Percentiles rank a stretch among this genome's conserved stretches.
Evolutionary conservation across 2,888 invertebrate genomes (phyloP).

Genomic region (Epiblema foenella): DNA sequence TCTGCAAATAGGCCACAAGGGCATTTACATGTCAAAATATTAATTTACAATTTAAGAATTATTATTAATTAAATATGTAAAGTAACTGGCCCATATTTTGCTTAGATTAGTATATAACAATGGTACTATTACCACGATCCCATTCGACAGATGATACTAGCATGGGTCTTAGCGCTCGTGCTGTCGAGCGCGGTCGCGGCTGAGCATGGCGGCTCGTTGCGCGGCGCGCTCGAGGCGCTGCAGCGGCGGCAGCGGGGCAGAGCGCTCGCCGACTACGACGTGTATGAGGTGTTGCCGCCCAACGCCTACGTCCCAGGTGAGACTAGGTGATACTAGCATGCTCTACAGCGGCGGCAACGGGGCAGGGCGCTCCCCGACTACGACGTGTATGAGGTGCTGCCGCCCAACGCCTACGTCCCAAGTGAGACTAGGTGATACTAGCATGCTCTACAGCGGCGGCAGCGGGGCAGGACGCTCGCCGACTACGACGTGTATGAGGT

Average conservation of each 20-base stretch:
- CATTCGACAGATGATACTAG: conserved; percentile 58
- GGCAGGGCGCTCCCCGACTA: conserved; percentile 49
- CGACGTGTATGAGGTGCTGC: conserved; percentile 52
- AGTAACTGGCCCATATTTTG: neutral
- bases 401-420: conserved; percentile 70
- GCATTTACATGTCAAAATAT: too few relatives aligned
- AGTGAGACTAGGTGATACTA: conserved; percentile 54
- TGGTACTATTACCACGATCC: neutral
- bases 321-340: neutral
- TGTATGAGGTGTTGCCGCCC: conserved; percentile 11
- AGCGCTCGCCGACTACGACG: neutral
- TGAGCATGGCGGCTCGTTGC: conserved; percentile 72
- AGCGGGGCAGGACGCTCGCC: neutral
- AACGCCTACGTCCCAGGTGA: conserved; percentile 10
- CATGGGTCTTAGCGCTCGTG: conserved; percentile 65
- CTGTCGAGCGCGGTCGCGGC: conserved; percentile 58
- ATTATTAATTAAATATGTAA: too few relatives aligned
- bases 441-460: neutral
- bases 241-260: neutral
- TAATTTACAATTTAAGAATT: too few relatives aligned
- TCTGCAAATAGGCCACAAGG: too few relatives aligned
- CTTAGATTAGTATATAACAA: too few relatives aligned
- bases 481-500: neutral
- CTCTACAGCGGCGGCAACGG: conserved; percentile 71
- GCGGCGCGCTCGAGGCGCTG: conserved; percentile 79